Evolutionary conservation across 2,888 invertebrate genomes (phyloP), one percentile per base, ranked within the genome.

Genomic region (Carcina quercana): DNA sequence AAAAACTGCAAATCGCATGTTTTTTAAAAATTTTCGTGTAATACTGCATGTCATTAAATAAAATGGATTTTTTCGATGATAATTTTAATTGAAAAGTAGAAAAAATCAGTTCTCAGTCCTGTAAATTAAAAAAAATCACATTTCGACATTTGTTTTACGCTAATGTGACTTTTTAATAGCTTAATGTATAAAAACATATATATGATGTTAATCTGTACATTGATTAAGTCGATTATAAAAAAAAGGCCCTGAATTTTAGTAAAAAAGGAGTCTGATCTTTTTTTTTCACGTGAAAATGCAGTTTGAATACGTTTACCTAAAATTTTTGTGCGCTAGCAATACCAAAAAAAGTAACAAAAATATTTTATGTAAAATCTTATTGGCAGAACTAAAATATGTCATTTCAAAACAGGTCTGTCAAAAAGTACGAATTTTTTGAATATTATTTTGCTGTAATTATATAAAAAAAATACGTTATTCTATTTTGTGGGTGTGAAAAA

Each of bases 91-190:
- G 24, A 30, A 25, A 30, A 15, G 28, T 34, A 36, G 38, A 55
- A 59, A 65, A 72, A 67, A 59, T 70, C 68, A 59, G 53, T 62
- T 60, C 69, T 62, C 65, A 43, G 43, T 44, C 2, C 13, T 15
- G 32, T 31, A 33, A 15, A 25, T 27, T 2, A 34, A 13, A 46
- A 69, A 64, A 66, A 71, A 61, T 70, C 76, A 74, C 78, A 76
- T 73, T 64, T 53, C 50, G 59, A 69, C 51, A 79, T 80, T 73
- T 79, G 78, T 80, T 80, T 72, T 60, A 57, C 53, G 59, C 65
- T 59, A 60, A 69, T 80, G 79, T 79, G 78, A 70, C 44, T 71
- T 75, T 70, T 65, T 43, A 42, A 36, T 32, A 50, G 53, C 46
- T 45, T 48, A 33, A 38, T 39, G 34, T 40, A 43, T 35, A 37